Conservation (phyloP, 1,140 invertebrate species). For the Nephotettix cincticeps region DNA sequence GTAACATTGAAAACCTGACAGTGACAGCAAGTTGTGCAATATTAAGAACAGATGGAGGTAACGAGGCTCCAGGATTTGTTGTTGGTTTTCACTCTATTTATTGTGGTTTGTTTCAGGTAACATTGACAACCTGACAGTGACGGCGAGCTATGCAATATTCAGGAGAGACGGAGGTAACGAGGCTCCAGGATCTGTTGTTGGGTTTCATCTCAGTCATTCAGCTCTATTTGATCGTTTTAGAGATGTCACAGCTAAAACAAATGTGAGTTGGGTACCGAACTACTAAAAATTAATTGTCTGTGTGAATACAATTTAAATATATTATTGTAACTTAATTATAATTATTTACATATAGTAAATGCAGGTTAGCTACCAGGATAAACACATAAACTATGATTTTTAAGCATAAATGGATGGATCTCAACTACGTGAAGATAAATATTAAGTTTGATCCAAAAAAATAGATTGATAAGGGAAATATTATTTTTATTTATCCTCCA, state of each 20-base stretch:
- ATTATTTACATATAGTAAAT: no score
- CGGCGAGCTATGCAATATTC: conserved; percentile 82
- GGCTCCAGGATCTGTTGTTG: conserved; percentile 85
- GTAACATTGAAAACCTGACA: conserved; percentile 54
- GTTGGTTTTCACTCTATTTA: conserved; percentile 85
- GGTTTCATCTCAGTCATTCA: conserved; percentile 75
- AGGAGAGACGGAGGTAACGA: conserved; percentile 71
- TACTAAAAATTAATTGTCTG: no score
- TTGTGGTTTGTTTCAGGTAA: conserved; percentile 41
- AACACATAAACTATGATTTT: no score
- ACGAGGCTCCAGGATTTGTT: conserved; percentile 81
- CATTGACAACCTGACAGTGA: conserved; percentile 63
- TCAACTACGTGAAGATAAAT: no score
- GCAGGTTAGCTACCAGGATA: no score
- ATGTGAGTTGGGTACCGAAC: no score
- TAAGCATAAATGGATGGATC: no score
- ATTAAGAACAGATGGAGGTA: conserved; percentile 73
- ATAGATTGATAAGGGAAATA: no score
- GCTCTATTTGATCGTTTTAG: conserved; percentile 66
- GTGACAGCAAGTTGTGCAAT: conserved; percentile 84
- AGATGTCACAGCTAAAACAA: conserved; percentile 60
- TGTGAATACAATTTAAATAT: no score
- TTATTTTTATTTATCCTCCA: no score
- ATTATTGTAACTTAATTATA: no score
- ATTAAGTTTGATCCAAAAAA: no score